Conservation (phyloP, 2,888 invertebrate species). For the Ecliptopera silaceata region DNA sequence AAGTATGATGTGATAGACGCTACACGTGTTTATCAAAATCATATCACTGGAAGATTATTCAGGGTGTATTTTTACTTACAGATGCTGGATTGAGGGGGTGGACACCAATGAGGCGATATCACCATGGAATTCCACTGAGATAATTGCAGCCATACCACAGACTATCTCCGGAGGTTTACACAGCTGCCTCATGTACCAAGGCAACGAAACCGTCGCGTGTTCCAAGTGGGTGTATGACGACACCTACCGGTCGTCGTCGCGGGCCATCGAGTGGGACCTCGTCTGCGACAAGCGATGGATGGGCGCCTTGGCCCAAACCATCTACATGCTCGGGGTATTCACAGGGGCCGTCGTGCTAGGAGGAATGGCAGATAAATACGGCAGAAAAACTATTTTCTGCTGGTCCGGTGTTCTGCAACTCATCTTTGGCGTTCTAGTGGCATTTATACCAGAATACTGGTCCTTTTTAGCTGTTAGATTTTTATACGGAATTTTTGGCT, state of each 20-base stretch:
- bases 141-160: constrained; percentile 83
- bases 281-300: constrained; percentile 92
- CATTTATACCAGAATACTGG: constrained; percentile 90
- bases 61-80: too few relatives aligned
- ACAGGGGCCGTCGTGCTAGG: constrained; percentile 92
- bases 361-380: constrained; percentile 91
- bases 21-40: background rate
- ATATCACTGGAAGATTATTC: too few relatives aligned
- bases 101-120: constrained; percentile 81
- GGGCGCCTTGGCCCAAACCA: constrained; percentile 90
- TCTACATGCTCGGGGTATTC: constrained; percentile 93
- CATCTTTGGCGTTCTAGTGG: constrained; percentile 87
- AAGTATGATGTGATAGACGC: background rate
- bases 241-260: constrained; percentile 88
- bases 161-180: constrained; percentile 80
- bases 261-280: constrained; percentile 92
- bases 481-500: constrained; percentile 91
- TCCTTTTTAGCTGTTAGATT: constrained; percentile 87
- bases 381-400: constrained; percentile 91
- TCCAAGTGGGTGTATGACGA: constrained; percentile 87
- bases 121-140: constrained; percentile 82
- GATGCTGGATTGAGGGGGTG: constrained; percentile 84
- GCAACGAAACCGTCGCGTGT: constrained; percentile 64
- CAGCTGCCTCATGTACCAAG: constrained; percentile 82
- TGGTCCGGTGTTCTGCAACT: constrained; percentile 90